Conservation (phyloP, 2,797 vertebrate species). For the Podarcis siculus region DNA sequence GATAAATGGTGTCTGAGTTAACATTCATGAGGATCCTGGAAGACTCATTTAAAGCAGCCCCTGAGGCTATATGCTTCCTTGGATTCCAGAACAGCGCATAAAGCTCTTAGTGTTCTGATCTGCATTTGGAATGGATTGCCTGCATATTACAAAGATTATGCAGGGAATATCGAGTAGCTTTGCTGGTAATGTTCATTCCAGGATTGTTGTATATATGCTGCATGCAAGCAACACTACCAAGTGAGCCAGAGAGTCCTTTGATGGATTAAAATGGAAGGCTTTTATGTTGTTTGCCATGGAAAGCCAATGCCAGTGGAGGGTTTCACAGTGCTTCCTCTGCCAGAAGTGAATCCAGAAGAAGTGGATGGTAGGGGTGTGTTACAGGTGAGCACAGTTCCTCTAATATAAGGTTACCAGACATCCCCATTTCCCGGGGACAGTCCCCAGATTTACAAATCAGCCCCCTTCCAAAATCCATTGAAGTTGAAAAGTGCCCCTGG, state of each 20-base stretch:
- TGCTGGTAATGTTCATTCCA: slow-evolving; percentile 39
- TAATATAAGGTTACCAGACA: no score
- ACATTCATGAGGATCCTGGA: slow-evolving; percentile 66
- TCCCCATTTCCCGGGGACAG: no score
- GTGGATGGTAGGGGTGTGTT: neutral
- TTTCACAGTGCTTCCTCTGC: neutral
- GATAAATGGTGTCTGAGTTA: slow-evolving; percentile 66
- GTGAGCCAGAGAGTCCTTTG: neutral
- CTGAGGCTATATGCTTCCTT: slow-evolving; percentile 54
- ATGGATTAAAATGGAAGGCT: slow-evolving; percentile 25
- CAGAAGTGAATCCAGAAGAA: neutral
- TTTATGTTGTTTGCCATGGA: neutral
- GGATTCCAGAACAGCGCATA: slow-evolving; percentile 42
- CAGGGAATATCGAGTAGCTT: slow-evolving; percentile 17
- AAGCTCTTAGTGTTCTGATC: slow-evolving; percentile 67
- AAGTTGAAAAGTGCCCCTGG: no score
- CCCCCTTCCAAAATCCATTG: no score
- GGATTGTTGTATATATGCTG: slow-evolving; percentile 8
- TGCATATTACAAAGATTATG: slow-evolving; percentile 51
- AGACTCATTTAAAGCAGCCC: slow-evolving; percentile 65
- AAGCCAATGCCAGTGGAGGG: neutral
- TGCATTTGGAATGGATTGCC: slow-evolving; percentile 60
- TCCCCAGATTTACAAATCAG: no score
- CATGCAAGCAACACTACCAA: neutral
- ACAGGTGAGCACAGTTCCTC: neutral